A percentile compares a stretch with the other conserved stretches of the same genome.
These are phyloP conservation scores for Meandrina meandrites DNA, from an alignment of 92 coral and sea anemone genomes.

Conservation along the genomic window DNA sequence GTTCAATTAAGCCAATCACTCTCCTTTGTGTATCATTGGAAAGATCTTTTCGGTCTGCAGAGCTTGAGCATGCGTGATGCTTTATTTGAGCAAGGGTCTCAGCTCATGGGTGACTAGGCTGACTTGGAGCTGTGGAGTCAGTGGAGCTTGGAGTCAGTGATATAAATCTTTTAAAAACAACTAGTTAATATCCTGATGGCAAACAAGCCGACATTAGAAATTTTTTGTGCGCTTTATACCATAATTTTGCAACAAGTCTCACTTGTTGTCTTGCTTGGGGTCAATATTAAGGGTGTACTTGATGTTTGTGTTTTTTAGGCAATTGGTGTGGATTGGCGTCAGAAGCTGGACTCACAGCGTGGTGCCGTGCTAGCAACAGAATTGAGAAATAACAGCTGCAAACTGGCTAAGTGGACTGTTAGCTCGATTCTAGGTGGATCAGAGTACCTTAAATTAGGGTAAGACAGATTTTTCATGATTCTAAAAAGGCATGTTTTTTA, in stretches of 20 bases:
- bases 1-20: no score
- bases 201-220: not conserved
- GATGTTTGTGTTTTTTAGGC: constrained; percentile 46
- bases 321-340: constrained; percentile 97
- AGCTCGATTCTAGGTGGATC: constrained; percentile 89
- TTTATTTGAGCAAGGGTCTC: no score
- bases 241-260: not conserved
- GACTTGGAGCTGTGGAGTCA: no score
- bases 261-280: not conserved
- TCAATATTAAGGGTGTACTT: not conserved
- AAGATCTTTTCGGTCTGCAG: no score
- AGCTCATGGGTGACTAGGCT: no score
- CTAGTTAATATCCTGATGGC: not conserved
- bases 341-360: constrained; percentile 96
- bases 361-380: constrained; percentile 99
- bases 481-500: not conserved
- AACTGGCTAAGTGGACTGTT: constrained; percentile 98
- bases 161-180: no score
- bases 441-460: constrained; percentile 96
- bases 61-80: no score
- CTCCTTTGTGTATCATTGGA: no score
- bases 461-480: not conserved
- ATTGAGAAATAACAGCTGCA: constrained; percentile 95
- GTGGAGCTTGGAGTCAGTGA: no score
- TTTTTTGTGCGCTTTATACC: not conserved